Percentiles rank a stretch among this genome's conserved stretches.
Evolutionary conservation across 2,888 invertebrate species (phyloP).

Genomic region (Protonemura montana): DNA sequence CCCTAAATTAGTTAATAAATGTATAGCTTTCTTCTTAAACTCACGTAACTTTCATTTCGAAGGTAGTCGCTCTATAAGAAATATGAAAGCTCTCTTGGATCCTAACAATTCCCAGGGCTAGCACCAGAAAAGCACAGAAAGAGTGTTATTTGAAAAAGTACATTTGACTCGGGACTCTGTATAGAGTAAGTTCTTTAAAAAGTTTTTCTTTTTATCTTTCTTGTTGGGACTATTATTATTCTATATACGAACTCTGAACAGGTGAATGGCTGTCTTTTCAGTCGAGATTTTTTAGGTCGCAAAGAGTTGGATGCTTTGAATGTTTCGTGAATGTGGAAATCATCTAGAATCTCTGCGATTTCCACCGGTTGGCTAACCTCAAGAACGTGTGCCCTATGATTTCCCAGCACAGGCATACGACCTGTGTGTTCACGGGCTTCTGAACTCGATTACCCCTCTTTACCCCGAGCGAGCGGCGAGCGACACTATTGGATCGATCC

Average conservation of each 20-base stretch:
- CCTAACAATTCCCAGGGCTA: background rate
- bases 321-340: background rate
- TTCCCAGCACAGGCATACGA: background rate
- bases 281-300: background rate
- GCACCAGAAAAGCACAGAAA: background rate
- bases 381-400: background rate
- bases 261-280: background rate
- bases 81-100: too few relatives aligned
- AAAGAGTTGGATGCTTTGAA: background rate
- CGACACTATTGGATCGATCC: background rate
- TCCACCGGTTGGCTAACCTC: background rate
- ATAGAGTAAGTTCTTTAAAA: background rate
- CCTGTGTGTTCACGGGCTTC: background rate
- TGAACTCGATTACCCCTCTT: background rate
- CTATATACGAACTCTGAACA: background rate
- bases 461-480: background rate
- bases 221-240: background rate
- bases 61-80: too few relatives aligned
- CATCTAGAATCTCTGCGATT: background rate
- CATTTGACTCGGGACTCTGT: background rate
- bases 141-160: background rate
- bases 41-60: too few relatives aligned
- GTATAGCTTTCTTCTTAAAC: too few relatives aligned
- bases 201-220: background rate
- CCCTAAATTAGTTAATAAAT: too few relatives aligned